These are phyloP conservation scores for Pitangus sulphuratus DNA, from an alignment of 2,797 vertebrate genomes.

Conservation along the genomic window DNA sequence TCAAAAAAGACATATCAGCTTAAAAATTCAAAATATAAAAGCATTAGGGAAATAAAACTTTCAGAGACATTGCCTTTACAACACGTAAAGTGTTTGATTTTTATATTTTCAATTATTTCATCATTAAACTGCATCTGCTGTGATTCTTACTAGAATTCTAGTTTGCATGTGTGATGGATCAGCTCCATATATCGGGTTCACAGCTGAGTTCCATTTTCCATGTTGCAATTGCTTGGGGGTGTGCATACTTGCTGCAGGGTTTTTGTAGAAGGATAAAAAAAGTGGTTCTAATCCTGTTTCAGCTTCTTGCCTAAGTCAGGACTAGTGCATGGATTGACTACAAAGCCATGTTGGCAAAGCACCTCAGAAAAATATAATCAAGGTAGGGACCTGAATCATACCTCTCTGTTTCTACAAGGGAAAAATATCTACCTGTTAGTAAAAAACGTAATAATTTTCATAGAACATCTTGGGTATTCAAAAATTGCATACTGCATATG, in stretches of 20 bases:
- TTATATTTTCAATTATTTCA: constrained; percentile 21
- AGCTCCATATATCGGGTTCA: background rate
- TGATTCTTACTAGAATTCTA: background rate
- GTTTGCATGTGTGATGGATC: background rate
- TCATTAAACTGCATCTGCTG: background rate
- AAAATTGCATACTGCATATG: background rate
- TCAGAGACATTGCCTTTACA: background rate
- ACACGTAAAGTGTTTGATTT: background rate
- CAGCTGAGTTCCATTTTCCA: background rate
- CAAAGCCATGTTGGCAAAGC: background rate
- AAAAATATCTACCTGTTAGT: background rate
- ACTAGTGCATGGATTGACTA: background rate
- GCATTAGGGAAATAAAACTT: background rate
- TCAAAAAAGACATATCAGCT: background rate
- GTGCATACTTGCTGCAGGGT: background rate
- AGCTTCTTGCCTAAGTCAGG: background rate
- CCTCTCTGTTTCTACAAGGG: background rate
- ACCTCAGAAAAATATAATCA: background rate
- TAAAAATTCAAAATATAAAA: background rate
- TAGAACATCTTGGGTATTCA: background rate
- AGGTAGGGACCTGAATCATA: background rate
- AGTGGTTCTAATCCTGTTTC: background rate
- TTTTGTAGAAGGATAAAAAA: background rate
- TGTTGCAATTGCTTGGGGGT: background rate
- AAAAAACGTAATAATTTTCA: background rate